A percentile compares a stretch with the other conserved stretches of the same genome.
These are phyloP conservation scores for Spea hammondii DNA, from an alignment of 2,797 vertebrate species.

Conservation along the genomic window DNA sequence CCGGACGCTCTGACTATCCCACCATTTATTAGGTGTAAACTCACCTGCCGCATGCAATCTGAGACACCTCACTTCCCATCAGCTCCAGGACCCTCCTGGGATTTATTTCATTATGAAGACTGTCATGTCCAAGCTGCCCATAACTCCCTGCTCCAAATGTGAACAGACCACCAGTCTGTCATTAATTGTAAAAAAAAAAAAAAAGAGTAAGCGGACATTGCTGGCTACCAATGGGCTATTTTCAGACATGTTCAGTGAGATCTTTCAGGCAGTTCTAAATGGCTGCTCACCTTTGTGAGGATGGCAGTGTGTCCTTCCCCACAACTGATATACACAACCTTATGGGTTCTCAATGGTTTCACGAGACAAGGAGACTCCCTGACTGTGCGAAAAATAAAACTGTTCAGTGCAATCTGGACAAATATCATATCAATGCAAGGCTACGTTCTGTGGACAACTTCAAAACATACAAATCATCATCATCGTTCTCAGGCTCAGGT, in stretches of 20 bases:
- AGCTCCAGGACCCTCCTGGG: constrained; percentile 86
- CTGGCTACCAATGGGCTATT: not conserved
- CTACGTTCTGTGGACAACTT: no score
- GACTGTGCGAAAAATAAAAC: constrained; percentile 66
- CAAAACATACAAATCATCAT: no score
- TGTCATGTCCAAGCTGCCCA: constrained; percentile 87
- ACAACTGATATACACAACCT: constrained; percentile 95
- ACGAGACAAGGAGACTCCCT: constrained; percentile 92
- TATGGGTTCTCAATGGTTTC: constrained; percentile 90
- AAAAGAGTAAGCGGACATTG: not conserved
- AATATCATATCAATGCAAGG: no score
- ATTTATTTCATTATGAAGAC: constrained; percentile 82
- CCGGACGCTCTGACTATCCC: no score
- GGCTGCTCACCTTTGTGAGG: constrained; percentile 84
- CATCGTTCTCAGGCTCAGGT: no score
- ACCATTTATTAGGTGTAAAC: constrained; percentile 17
- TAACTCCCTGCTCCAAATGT: constrained; percentile 85
- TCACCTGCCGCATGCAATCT: constrained; percentile 87
- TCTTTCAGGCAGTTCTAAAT: no score
- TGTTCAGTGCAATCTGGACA: not conserved
- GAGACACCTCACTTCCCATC: constrained; percentile 90
- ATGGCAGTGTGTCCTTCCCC: constrained; percentile 94
- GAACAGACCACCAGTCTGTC: constrained; percentile 86
- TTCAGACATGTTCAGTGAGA: no score
- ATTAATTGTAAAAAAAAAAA: not conserved